Conservation (phyloP, 1,140 invertebrate species). For the Drosophila sturtevanti region DNA sequence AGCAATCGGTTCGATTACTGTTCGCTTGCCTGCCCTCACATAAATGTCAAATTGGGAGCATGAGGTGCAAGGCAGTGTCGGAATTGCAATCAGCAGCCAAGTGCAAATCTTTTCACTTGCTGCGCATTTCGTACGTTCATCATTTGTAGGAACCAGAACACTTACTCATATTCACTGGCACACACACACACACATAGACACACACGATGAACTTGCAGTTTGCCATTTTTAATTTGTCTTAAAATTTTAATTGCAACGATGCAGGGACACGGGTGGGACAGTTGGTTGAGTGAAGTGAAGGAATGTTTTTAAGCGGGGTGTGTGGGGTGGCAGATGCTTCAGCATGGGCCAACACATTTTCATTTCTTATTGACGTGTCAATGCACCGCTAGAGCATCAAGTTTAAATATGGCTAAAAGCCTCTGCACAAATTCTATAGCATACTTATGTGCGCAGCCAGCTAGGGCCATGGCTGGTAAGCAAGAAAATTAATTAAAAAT, state of each 20-base stretch:
- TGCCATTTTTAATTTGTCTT: conserved; percentile 71
- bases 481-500: conserved; percentile 69
- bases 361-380: conserved; percentile 72
- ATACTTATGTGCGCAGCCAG: conserved; percentile 23
- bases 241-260: conserved; percentile 69
- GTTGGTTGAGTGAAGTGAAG: not conserved
- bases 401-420: conserved; percentile 57
- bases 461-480: not conserved
- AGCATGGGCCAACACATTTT: conserved; percentile 34
- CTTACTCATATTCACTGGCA: not conserved
- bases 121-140: conserved; percentile 44
- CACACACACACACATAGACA: conserved; percentile 12
- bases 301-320: too few species aligned
- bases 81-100: conserved; percentile 72
- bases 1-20: conserved; percentile 51
- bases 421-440: conserved; percentile 39
- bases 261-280: not conserved
- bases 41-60: conserved; percentile 76
- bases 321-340: not conserved
- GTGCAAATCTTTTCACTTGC: conserved; percentile 65
- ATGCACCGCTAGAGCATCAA: conserved; percentile 49
- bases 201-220: conserved; percentile 13
- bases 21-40: conserved; percentile 54
- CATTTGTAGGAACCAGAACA: conserved; percentile 39
- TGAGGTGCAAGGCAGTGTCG: conserved; percentile 23